Evolutionary conservation across 2,797 vertebrate genomes (phyloP), one percentile per base, ranked within the genome.

Genomic region (Anolis apletophallus): DNA sequence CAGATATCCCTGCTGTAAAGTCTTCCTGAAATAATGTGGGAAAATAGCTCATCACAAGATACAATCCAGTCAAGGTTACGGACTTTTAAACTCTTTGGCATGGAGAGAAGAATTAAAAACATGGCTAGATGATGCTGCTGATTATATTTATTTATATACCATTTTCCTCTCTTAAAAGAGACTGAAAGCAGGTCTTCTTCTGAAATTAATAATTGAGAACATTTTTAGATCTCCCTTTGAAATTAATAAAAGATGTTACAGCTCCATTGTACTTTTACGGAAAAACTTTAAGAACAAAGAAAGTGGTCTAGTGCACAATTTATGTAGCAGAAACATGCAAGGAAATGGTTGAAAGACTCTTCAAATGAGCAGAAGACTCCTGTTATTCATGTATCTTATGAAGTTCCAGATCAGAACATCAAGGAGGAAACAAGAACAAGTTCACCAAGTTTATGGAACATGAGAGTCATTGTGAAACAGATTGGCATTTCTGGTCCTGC

Each of bases 401-500:
- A 71, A 88, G 23, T 10, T 85, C 55, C 80, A 17, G 54, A 67
- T 87, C 86, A 87, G 76, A 88, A 77, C 72, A 86, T 90, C 84
- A 88, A 67, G 55, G 64, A 50, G 72, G 59, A 11, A 87, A 76
- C 90, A 90, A 86, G 68, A 40, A 88, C 82, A 26, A 36, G 76
- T 26, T 83, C 77, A 36, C 26, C 83, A 78, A 64, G 54, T 91
- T 92, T 92, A 73, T 87, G 76, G 80, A 84, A 32, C 34, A 69
- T 67, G 86, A 80, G 59, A 32, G 36, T 10, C 86, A 75, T 2
- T 75, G 81, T 91, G 68, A 87, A 52, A 59, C 88, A 40, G 7
- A 78, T 5, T 55, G n/a, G 84, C 57, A 79, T 67, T 89, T 89
- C 84, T 86, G 79, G 26, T 90, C 84, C 84, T 88, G 79, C 85